A percentile compares a stretch with the other conserved stretches of the same genome.
These are phyloP conservation scores for roundworm (Caenorhabditis elegans) DNA, from an alignment of 1,140 invertebrate genomes.

Conservation along the genomic window WBcel235 BX284603.4:8511501-8512000, in stretches of 20 bases:
- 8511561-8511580: neutral
- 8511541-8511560: conserved; percentile 14
- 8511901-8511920: conserved; percentile 33
- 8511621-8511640: neutral
- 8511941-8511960: conserved; percentile 28
- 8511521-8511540: conserved; percentile 28
- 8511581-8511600: neutral
- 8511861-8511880: neutral
- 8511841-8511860: neutral
- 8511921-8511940: neutral
- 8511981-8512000: neutral
- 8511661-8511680: neutral
- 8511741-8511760: neutral
- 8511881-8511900: conserved; percentile 32
- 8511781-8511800: neutral
- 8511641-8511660: no score
- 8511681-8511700: neutral
- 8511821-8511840: neutral
- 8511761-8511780: no score
- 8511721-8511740: neutral
- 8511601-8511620: neutral
- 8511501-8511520: neutral
- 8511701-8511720: neutral
- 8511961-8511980: conserved; percentile 19
- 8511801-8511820: neutral